Evolutionary conservation across 2,888 invertebrate species (phyloP).

Genomic region (Yponomeuta plumbellus): DNA sequence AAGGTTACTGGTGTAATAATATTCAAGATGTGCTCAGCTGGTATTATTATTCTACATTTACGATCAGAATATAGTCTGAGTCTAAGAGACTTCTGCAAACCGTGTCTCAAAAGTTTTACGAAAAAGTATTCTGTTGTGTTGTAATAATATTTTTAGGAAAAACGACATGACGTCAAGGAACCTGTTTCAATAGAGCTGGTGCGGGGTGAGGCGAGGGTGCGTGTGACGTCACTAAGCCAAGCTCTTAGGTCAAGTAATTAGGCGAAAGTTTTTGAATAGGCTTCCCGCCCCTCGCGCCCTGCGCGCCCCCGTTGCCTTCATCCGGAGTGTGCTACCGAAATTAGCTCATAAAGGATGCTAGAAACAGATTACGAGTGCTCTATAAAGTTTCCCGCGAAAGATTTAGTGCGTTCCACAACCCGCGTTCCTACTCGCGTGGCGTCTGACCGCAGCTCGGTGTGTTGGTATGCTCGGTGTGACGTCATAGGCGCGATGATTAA

Average conservation of each 20-base stretch:
- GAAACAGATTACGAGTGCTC: neutral
- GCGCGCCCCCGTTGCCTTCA: neutral
- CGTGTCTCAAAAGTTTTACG: too few species aligned
- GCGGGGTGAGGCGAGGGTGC: neutral
- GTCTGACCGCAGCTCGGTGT: neutral
- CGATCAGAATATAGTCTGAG: too few species aligned
- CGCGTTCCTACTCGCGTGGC: neutral
- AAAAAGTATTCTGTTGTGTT: too few species aligned
- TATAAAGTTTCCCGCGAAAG: neutral
- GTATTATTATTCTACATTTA: too few species aligned
- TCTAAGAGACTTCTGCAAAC: too few species aligned
- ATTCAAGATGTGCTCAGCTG: too few species aligned
- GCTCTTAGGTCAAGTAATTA: constrained; percentile 32
- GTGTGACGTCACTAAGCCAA: constrained; percentile 23
- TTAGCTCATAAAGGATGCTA: neutral
- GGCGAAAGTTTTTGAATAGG: constrained; percentile 35
- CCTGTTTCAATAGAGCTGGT: too few species aligned
- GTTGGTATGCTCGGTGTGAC: neutral
- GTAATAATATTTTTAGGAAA: too few species aligned
- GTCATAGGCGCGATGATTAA: neutral
- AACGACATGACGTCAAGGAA: too few species aligned
- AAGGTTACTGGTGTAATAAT: too few species aligned
- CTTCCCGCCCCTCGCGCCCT: constrained; percentile 8
- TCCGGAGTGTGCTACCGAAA: neutral
- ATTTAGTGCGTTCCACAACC: neutral